A percentile compares a stretch with the other conserved stretches of the same genome.
These are phyloP conservation scores for Caenorhabditis japonica DNA, from an alignment of 2,888 invertebrate species.

Conservation along the genomic window DNA sequence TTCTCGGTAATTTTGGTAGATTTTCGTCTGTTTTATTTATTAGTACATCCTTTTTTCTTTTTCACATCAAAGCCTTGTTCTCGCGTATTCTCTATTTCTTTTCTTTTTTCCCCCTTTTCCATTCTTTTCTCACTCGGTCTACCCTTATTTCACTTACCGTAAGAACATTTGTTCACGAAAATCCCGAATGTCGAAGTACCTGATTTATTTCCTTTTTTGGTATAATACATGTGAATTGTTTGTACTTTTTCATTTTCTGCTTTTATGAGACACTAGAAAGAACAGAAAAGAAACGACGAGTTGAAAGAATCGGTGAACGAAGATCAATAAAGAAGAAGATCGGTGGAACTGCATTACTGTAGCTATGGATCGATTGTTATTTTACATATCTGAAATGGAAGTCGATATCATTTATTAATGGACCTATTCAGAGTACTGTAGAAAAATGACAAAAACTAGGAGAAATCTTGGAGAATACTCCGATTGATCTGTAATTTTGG, in stretches of 20 bases:
- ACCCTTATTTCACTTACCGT: constrained; percentile 21
- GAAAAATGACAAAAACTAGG: no score
- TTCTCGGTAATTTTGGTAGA: constrained; percentile 14
- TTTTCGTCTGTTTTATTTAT: constrained; percentile 8
- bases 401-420: no score
- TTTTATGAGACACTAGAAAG: neutral
- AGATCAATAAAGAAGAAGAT: neutral
- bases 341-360: constrained; percentile 8
- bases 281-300: neutral
- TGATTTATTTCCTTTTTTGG: constrained; percentile 13
- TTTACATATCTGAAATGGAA: constrained; percentile 29
- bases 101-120: neutral
- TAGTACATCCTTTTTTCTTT: neutral
- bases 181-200: no score
- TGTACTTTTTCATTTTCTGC: neutral
- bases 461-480: no score
- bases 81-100: neutral
- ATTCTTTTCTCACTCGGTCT: constrained; percentile 21
- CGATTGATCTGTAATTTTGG: no score
- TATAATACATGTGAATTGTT: constrained; percentile 21
- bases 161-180: no score
- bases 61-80: no score
- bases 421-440: no score
- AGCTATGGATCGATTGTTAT: neutral
- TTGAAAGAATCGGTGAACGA: constrained; percentile 4